A percentile compares a stretch with the other conserved stretches of the same genome.
These are phyloP conservation scores for Cheiracanthium punctorium DNA, from an alignment of 2,888 invertebrate genomes.

Conservation along the genomic window DNA sequence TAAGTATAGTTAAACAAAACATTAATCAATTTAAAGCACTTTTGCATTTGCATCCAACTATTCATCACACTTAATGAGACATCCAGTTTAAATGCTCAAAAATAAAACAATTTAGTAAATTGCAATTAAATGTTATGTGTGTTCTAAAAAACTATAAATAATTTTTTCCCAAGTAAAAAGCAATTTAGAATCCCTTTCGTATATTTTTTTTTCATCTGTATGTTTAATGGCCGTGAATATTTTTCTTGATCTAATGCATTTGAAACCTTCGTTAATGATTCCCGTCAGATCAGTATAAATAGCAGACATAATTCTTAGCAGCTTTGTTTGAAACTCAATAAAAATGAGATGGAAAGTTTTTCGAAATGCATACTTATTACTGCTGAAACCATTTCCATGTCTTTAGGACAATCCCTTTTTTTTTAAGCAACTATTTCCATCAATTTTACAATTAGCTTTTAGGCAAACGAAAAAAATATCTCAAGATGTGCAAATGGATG, in stretches of 20 bases:
- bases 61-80: background rate
- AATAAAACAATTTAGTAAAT: background rate
- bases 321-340: constrained; percentile 8
- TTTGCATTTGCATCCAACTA: background rate
- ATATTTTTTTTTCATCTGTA: background rate
- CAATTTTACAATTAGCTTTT: constrained; percentile 62
- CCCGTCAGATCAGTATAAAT: constrained; percentile 3
- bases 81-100: background rate
- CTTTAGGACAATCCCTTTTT: constrained; percentile 31
- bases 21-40: background rate
- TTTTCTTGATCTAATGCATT: background rate
- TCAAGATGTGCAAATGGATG: background rate
- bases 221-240: background rate
- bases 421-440: constrained; percentile 63
- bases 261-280: background rate
- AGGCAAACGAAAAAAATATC: constrained; percentile 30
- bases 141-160: background rate
- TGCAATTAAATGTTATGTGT: constrained; percentile 2
- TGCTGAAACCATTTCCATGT: constrained; percentile 63
- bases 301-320: background rate
- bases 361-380: background rate
- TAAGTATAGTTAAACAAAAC: background rate
- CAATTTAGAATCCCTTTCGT: background rate
- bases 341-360: background rate
- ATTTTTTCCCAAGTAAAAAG: background rate